Percentiles rank a stretch among this genome's conserved stretches.
Evolutionary conservation across 64 coral and sea anemone genomes (phyloP).

Genomic region (Montipora efflorescens): DNA sequence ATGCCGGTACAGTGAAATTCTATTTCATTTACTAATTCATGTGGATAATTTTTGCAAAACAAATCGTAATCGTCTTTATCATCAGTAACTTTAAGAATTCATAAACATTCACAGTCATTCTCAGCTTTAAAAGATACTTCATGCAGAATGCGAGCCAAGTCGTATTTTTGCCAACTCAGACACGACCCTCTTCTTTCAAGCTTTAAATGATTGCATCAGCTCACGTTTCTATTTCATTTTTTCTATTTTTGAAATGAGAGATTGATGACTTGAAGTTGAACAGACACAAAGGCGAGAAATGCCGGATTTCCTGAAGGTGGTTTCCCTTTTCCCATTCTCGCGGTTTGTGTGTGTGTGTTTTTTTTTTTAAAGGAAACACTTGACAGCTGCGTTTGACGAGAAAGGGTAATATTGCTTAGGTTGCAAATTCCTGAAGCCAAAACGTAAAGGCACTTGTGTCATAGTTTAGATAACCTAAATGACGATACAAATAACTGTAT

Average conservation of each 20-base stretch:
- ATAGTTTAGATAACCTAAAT: not conserved
- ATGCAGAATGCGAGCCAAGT: too few species aligned
- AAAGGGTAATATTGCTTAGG: not conserved
- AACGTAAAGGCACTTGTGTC: not conserved
- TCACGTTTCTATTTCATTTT: not conserved
- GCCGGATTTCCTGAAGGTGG: not conserved
- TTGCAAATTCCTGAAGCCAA: not conserved
- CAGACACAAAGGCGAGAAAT: slow-evolving; percentile 1
- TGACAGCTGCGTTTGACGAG: not conserved
- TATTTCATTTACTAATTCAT: too few species aligned
- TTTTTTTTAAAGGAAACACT: not conserved
- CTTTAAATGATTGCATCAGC: not conserved
- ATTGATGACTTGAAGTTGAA: not conserved
- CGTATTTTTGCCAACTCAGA: not conserved
- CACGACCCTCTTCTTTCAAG: not conserved
- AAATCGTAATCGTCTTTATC: too few species aligned
- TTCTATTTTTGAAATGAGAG: not conserved
- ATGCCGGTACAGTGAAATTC: too few species aligned
- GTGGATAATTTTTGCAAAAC: too few species aligned
- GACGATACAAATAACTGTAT: too few species aligned
- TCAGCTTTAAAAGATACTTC: too few species aligned
- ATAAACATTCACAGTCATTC: too few species aligned
- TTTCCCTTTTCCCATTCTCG: not conserved
- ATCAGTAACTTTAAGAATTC: too few species aligned
- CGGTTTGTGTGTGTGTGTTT: not conserved